Base-by-base conservation (phyloP, 2,888 invertebrate species). In the Acrocyrtus sp. region DNA sequence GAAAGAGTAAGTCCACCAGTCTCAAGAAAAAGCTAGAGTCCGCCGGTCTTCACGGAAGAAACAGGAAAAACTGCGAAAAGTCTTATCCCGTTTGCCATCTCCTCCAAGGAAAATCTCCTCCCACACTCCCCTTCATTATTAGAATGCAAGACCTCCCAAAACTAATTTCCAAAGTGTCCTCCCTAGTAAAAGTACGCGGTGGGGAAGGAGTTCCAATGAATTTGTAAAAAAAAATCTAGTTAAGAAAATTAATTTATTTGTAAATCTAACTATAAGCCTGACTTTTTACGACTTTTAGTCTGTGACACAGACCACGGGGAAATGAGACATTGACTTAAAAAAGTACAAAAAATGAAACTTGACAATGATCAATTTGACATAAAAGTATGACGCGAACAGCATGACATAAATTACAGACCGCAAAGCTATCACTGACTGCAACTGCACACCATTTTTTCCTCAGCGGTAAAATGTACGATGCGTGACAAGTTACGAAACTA, bases 61-160 rank as follows among this genome's bases (percentile, higher is more conserved):
- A 73, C 45, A 51, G 61, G n/a, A 53, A 65, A 19, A 48, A 75
- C 21, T 77, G 77, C 19, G 58, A 69, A n/a, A 62, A 75, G 41
- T 39, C 50, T n/a, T 77, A 77, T 41, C 77, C 77, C 1, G 53
- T 73, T 58, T 77, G 77, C 51, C 58, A 50, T 10, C 66, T 69
- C 1, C 47, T 77, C 15, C 26, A 39, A 22, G 24, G 10, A 6
- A 19, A 54, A 24, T 29, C 26, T 5, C 22, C 50, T 15, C 62
- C 67, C 1, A 26, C n/a, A 12, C 43, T 76, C 6, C 76, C 74
- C 1, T 65, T 69, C 24, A 21, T 65, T 2, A 73, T 76, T 48
- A 47, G 57, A 48, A 58, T 68, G 54, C 47, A 66, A 21, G 76
- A 76, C 43, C 43, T 76, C 22, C 76, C 76, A 1, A 8, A 69